Evolutionary conservation across 1,140 invertebrate species (phyloP).

Genomic region (Drosophila persimilis): DNA sequence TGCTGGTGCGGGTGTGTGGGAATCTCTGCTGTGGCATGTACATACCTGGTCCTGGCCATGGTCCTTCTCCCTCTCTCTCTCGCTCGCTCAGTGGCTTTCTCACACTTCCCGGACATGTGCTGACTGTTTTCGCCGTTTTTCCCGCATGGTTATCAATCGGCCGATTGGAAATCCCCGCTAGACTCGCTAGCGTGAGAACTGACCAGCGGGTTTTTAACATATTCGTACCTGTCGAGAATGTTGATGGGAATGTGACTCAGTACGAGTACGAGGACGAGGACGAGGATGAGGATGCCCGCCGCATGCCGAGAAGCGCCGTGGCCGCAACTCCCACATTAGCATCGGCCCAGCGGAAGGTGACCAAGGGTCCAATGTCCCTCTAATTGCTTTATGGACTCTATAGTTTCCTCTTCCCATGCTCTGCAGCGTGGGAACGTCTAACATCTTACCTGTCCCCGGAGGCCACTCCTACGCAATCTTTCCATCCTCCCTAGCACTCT

Average conservation of each 20-base stretch:
- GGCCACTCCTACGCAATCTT: conserved; percentile 21
- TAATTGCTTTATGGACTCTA: conserved; percentile 72
- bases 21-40: conserved; percentile 34
- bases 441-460: conserved; percentile 46
- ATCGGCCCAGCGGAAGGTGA: conserved; percentile 40
- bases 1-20: conserved; percentile 31
- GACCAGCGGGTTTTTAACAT: conserved; percentile 31
- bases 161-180: conserved; percentile 60
- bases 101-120: conserved; percentile 65
- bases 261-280: not conserved
- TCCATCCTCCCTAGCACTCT: conserved; percentile 1
- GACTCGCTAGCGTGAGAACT: conserved; percentile 63
- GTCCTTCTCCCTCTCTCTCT: too few relatives aligned
- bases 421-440: conserved; percentile 58
- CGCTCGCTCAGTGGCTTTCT: conserved; percentile 40
- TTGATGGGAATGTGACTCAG: conserved; percentile 21
- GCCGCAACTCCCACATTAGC: conserved; percentile 77
- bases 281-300: not conserved
- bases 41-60: conserved; percentile 36
- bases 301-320: conserved; percentile 35
- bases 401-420: conserved; percentile 11
- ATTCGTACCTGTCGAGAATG: conserved; percentile 46
- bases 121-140: conserved; percentile 47
- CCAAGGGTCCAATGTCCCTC: conserved; percentile 55
- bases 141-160: conserved; percentile 70